Evolutionary conservation across 2,797 vertebrate species (phyloP).

Genomic region (Spinus pinus): DNA sequence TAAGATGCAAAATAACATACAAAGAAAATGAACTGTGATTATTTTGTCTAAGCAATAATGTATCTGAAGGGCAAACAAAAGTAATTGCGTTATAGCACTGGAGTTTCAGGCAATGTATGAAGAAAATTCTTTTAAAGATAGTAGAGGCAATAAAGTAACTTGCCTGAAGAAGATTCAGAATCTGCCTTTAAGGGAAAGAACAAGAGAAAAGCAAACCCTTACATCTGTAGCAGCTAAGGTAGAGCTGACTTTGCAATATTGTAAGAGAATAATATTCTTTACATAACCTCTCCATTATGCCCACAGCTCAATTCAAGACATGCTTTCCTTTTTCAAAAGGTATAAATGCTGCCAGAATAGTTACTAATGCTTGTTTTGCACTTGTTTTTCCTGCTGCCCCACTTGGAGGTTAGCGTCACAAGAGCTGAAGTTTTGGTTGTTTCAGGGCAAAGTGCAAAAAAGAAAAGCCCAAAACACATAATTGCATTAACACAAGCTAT

Average conservation of each 20-base stretch:
- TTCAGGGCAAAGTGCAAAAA: neutral
- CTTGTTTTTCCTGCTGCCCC: neutral
- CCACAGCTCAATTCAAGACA: neutral
- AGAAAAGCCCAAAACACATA: fast-evolving
- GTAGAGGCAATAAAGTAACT: neutral
- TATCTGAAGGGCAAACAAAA: neutral
- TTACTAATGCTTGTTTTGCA: neutral
- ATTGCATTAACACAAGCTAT: neutral
- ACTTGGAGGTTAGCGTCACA: neutral
- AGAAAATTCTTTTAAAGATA: neutral
- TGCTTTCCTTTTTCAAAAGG: neutral
- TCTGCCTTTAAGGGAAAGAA: neutral
- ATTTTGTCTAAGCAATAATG: neutral
- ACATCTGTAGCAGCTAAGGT: neutral
- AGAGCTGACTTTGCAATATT: neutral
- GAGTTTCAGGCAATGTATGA: neutral
- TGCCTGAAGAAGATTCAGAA: neutral
- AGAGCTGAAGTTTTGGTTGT: neutral
- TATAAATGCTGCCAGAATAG: neutral
- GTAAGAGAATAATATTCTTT: neutral
- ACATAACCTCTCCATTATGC: neutral
- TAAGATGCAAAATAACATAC: neutral
- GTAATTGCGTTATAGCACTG: neutral
- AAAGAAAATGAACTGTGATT: neutral
- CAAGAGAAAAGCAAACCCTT: neutral